Evolutionary conservation across 1,140 invertebrate genomes (phyloP), one percentile per base, ranked within the genome.

Genomic region (Phocides pigmalion): DNA sequence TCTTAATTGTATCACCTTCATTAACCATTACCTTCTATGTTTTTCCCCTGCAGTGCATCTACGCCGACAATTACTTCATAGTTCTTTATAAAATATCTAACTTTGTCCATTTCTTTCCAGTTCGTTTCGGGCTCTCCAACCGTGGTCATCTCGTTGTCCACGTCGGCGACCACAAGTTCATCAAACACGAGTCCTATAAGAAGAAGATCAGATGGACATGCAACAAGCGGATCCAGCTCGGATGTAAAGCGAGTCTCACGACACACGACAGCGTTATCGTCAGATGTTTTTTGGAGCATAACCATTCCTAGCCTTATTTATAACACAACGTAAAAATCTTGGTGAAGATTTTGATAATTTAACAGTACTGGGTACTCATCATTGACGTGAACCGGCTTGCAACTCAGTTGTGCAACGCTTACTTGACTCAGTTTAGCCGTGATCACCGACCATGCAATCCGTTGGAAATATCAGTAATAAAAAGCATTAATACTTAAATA

Each of bases 171-270:
- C 78, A 88, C 53, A 88, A 85, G 59, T 90, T 90, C 58, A 84
- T 89, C 17, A 90, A 89, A 46, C 88, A 90, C 59, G 88, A 90
- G 42, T 69, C 69, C 4, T 89, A 90, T 46, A 79, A 67, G 53
- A 81, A 84, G 25, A 84, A 83, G 51, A 74, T 82, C 0, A 63
- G 88, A 4, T 90, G 88, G 87, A 89, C 88, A 0, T 90, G 88
- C 58, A 71, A 72, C 68, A 85, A 80, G 51, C 63, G 81, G 3
- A 81, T 89, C 25, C 79, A 79, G 19, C 28, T 76, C 16, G 79
- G 84, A 4, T 90, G 88, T 62, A 76, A 62, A 51, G 87, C 88
- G 0, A 90, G 74, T 53, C 67, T 89, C 12, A 90, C 85, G 4
- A 90, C 88, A 0, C 62, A 72, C n/a, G 70, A 86, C 32, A 62